Base-by-base conservation (phyloP, 2,797 vertebrate genomes). In the Sebastes vulpes region DNA sequence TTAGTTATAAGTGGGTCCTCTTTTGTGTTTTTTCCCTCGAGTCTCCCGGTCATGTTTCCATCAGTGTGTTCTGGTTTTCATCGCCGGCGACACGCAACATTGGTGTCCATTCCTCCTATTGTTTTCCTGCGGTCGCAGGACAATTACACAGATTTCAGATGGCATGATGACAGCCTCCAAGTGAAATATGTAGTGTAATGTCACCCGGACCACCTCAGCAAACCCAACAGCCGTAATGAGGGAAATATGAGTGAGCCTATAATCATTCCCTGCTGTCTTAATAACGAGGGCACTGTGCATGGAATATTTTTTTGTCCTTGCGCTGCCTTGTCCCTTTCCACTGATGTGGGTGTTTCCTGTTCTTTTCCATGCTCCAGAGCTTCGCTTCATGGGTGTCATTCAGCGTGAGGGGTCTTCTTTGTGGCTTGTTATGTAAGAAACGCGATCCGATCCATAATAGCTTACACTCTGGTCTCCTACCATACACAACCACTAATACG, bases 251-350 rank as follows among this genome's bases (percentile, higher is more conserved):
- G 57, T 32, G 48, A 38, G 35, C 61, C 56, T 76, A 3, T 90
- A 90, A 92, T 91, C 71, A 77, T 83, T 88, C 83, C 89, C 86
- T 80, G 85, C 86, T 89, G 81, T 77, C 64, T 78, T 83, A 73
- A 82, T 81, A 81, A 84, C 75, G 48, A 8, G 8, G 65, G 50
- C 52, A 21, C 66, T 20, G 57, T 73, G 79, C 66, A 76, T 74
- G 83, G 87, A 88, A 86, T 79, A 57, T 81, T 57, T 83, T 69
- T 56, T 72, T 56, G 1, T 20, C 68, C 38, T 70, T 53, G 9
- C 1, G 8, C 69, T 38, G 26, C 70, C 65, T 29, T 5, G 77
- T 79, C 77, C 59, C 28, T 85, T 87, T 84, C 84, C 71, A 71
- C 69, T 80, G 29, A 26, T 65, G 65, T 52, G 26, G 5, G 58